A percentile compares a stretch with the other conserved stretches of the same genome.
Conservation (phyloP, 2,888 invertebrate species). For the Athalia cordata region DNA sequence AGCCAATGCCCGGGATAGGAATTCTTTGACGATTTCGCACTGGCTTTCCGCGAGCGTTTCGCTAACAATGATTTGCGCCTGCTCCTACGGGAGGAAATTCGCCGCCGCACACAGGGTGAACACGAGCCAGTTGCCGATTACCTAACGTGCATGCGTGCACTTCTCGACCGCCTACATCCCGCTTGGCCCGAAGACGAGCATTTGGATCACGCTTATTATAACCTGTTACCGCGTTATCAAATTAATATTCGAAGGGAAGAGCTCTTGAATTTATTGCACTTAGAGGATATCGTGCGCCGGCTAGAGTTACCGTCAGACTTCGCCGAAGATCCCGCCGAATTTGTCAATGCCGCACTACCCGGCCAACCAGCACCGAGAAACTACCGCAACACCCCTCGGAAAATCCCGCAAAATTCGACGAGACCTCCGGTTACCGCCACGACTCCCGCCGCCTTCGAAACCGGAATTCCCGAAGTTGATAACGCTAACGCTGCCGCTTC, state of each 20-base stretch:
- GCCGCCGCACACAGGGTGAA: conserved; percentile 7
- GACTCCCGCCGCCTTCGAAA: too few species aligned
- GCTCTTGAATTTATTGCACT: not conserved
- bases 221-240: conserved; percentile 3
- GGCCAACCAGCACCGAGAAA: not conserved
- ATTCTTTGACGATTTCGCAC: not conserved
- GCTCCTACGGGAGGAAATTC: not conserved
- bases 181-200: not conserved
- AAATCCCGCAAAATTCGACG: too few species aligned
- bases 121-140: conserved; percentile 14
- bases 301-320: not conserved
- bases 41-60: conserved; percentile 3
- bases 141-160: conserved; percentile 16
- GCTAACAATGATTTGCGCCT: not conserved
- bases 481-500: not conserved
- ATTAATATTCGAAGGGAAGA: not conserved
- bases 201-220: not conserved
- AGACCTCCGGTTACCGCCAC: too few species aligned
- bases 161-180: not conserved
- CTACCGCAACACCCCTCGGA: too few species aligned
- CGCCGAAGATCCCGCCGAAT: too few species aligned
- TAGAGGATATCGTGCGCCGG: not conserved
- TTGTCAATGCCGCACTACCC: too few species aligned
- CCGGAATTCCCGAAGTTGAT: too few species aligned
- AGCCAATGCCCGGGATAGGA: not conserved